Base-by-base conservation (phyloP, 2,797 vertebrate genomes). In the Phoxinus dragarum region DNA sequence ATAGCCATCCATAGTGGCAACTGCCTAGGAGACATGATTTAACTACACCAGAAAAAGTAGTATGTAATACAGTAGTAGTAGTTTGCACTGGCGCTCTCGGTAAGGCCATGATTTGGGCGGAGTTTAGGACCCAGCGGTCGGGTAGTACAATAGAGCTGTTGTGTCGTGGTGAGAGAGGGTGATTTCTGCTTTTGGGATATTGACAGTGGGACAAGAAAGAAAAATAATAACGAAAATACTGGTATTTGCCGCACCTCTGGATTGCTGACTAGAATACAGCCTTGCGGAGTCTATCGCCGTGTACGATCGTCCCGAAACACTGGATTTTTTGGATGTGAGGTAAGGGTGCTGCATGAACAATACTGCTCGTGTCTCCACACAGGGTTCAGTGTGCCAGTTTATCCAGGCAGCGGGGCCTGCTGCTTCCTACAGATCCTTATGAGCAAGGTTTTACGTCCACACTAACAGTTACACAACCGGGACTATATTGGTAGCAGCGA, bases 141-240 rank as follows among this genome's bases (percentile, higher is more conserved):
- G 93, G 94, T 94, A 94, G 96, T 97, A 97, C 97, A 98, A 98
- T 98, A 97, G 97, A 93, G 94, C 95, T 95, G 96, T 97, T 97
- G 96, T 97, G 95, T 93, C 89, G 95, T 94, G 93, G 92, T 90
- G 92, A 88, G 86, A 88, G 86, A 82, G 91, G 91, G 89, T 88
- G 92, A 91, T 88, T 90, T 91, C 92, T 84, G 78, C 88, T 90
- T 90, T 52, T 86, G 88, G 81, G 92, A 94, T 92, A 89, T 91
- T 93, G 92, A 90, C 89, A 90, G 90, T 89, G 75, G 80, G 89
- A 89, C 85, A 90, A 89, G 88, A 72, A 90, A 90, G 86, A 47
- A 56, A 91, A 80, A 44, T 86, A 61, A 21, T 38, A 74, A 19
- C 7, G 34, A 81, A 75, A 88, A 71, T n/a, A 76, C n/a, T 2